These are phyloP conservation scores for Drosophila mayaguana DNA, from an alignment of 2,888 invertebrate genomes.

Conservation along the genomic window DNA sequence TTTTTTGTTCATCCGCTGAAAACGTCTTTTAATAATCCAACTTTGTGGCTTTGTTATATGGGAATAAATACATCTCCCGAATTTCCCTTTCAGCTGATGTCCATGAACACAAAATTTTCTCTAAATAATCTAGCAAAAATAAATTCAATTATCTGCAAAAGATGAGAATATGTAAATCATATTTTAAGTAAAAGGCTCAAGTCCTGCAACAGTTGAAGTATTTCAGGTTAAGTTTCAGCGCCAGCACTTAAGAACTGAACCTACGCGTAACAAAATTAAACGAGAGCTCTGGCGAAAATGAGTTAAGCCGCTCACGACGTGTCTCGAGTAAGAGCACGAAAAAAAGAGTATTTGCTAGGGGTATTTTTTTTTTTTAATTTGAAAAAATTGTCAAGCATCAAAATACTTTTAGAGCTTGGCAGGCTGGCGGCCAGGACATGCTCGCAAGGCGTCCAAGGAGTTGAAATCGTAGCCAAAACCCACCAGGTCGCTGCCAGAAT, in stretches of 20 bases:
- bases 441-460: conserved; percentile 17
- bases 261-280: conserved; percentile 6
- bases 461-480: conserved; percentile 33
- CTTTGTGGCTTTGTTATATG: no score
- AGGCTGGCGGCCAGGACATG: conserved; percentile 6
- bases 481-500: conserved; percentile 27
- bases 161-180: no score
- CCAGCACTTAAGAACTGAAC: neutral
- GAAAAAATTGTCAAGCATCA: conserved; percentile 80
- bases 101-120: no score
- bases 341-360: conserved; percentile 14
- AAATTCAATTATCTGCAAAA: no score
- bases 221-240: conserved; percentile 20
- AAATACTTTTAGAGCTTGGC: conserved; percentile 73
- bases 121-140: no score
- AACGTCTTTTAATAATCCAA: no score
- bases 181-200: neutral
- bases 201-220: neutral
- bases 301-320: conserved; percentile 47
- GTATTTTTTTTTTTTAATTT: conserved; percentile 74
- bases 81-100: no score
- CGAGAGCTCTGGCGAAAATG: conserved; percentile 14
- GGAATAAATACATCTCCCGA: no score
- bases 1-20: no score
- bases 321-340: conserved; percentile 20